These are phyloP conservation scores for Alauda arvensis DNA, from an alignment of 2,797 vertebrate genomes.

Conservation along the genomic window DNA sequence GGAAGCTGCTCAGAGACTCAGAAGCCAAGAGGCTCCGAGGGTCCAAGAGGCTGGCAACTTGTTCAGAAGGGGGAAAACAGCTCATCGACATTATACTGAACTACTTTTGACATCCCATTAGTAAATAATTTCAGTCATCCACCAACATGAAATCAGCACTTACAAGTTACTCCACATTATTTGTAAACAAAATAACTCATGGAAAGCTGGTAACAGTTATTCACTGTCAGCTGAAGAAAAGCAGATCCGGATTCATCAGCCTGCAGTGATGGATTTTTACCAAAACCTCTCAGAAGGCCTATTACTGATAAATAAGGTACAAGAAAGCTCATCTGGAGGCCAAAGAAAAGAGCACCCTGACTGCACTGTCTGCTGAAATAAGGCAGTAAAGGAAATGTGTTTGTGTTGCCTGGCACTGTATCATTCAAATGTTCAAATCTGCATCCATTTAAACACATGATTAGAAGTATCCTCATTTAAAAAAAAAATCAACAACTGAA, in stretches of 20 bases:
- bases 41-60: neutral
- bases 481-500: neutral
- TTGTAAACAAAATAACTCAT: neutral
- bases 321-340: neutral
- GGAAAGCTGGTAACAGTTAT: neutral
- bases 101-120: neutral
- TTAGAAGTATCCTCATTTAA: neutral
- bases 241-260: neutral
- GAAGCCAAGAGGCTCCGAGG: neutral
- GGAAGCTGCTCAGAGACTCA: neutral
- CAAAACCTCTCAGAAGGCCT: neutral
- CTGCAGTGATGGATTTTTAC: neutral
- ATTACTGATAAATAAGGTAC: neutral
- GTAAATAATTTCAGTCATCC: neutral
- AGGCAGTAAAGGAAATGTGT: neutral
- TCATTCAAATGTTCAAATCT: neutral
- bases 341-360: neutral
- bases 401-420: neutral
- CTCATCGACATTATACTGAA: neutral
- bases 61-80: neutral
- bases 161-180: neutral
- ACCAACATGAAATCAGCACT: neutral
- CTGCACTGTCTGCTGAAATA: neutral
- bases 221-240: conserved; percentile 17
- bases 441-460: neutral